Percentiles rank a stretch among this genome's conserved stretches.
Conservation (phyloP, 2,113 vertebrate genomes). For the Megatriorchis doriae region DNA sequence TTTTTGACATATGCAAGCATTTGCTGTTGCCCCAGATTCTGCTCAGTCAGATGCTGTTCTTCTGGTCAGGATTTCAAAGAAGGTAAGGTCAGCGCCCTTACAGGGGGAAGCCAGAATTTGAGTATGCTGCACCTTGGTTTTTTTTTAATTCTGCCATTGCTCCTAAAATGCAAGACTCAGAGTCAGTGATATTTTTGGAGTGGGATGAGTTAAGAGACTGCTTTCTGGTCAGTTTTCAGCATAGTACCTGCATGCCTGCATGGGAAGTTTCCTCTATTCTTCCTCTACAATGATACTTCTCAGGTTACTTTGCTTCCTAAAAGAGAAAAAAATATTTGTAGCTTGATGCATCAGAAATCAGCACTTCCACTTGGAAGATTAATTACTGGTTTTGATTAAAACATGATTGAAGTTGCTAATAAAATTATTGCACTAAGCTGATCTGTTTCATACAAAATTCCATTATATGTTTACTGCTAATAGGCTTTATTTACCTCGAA, state of each 20-base stretch:
- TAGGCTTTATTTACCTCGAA: background rate
- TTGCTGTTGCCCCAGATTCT: background rate
- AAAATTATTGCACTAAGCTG: background rate
- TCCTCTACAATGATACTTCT: background rate
- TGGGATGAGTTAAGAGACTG: background rate
- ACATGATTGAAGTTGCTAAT: background rate
- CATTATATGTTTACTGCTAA: background rate
- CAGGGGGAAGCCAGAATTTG: background rate
- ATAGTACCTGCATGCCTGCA: background rate
- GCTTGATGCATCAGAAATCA: background rate
- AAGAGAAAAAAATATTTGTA: background rate
- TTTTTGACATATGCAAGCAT: background rate
- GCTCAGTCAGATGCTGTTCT: background rate
- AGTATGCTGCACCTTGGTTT: background rate
- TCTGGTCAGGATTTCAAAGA: background rate
- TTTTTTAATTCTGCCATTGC: background rate
- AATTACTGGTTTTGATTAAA: background rate
- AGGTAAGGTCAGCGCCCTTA: background rate
- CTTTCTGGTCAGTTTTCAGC: background rate
- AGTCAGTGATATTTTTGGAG: background rate
- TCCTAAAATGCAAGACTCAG: background rate
- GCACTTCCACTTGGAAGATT: background rate
- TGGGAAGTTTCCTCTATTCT: background rate
- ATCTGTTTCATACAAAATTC: background rate
- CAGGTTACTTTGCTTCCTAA: background rate